These are phyloP conservation scores for Meloe dianella DNA, from an alignment of 2,888 invertebrate genomes.

Conservation along the genomic window DNA sequence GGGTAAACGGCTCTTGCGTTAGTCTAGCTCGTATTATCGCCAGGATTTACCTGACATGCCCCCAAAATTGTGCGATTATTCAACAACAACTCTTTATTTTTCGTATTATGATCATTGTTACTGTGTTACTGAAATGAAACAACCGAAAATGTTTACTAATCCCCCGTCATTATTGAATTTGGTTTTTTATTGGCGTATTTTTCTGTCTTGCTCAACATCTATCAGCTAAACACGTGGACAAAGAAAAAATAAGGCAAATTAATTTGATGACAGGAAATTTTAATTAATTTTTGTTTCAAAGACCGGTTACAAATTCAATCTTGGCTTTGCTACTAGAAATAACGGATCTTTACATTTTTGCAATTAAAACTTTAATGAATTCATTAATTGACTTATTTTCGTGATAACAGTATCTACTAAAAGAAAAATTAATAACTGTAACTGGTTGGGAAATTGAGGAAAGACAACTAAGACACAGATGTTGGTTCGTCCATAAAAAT, in stretches of 20 bases:
- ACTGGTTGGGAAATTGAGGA: not conserved
- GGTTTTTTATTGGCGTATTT: not conserved
- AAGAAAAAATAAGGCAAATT: not conserved
- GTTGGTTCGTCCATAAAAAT: not conserved
- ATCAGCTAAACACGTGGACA: not conserved
- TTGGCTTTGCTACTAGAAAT: not conserved
- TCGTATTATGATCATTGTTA: not conserved
- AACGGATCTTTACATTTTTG: not conserved
- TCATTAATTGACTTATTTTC: not conserved
- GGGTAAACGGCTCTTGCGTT: not conserved
- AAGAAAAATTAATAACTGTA: not conserved
- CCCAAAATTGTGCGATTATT: not conserved
- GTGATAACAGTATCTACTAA: not conserved
- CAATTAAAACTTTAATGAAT: constrained; percentile 9
- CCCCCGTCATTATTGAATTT: not conserved
- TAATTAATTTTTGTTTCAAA: constrained; percentile 4
- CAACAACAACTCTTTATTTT: not conserved
- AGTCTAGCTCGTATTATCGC: not conserved
- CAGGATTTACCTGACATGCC: constrained; percentile 2
- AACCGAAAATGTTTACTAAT: not conserved
- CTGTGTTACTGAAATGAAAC: not conserved
- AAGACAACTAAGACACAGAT: not conserved
- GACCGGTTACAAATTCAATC: constrained; percentile 7
- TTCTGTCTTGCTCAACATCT: not conserved
- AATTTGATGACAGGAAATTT: not conserved